phyloP scores from a whole-genome alignment of 2,113 vertebrate genomes.

The Mesocricetus auratus region DNA sequence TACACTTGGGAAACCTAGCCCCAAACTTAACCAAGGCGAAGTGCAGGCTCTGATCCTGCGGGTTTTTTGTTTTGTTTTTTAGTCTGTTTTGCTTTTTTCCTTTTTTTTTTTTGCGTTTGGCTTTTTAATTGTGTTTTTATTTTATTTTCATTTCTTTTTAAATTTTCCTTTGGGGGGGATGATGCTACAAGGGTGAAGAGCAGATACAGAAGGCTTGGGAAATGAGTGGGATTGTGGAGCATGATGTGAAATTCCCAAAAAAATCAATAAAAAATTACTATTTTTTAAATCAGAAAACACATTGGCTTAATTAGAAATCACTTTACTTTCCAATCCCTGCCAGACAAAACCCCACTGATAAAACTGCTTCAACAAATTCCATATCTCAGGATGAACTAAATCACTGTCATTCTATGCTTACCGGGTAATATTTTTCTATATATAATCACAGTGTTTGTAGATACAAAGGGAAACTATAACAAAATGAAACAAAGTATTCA shows the following conservation, averaged over 20 bases:
- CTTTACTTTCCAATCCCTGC: background rate
- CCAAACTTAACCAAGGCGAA: fast-evolving
- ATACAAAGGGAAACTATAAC: background rate
- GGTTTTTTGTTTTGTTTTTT: no score
- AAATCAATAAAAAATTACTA: background rate
- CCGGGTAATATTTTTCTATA: background rate
- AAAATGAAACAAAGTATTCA: background rate
- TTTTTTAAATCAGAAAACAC: background rate
- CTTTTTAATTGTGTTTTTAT: background rate
- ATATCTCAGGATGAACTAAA: background rate
- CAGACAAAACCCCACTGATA: background rate
- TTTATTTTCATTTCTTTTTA: background rate
- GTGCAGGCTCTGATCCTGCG: background rate
- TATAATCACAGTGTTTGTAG: background rate
- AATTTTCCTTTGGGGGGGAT: no score
- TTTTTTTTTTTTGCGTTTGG: no score
- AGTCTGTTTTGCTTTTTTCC: no score
- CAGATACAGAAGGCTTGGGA: background rate
- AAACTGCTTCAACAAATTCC: background rate
- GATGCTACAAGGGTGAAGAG: background rate
- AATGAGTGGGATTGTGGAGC: background rate
- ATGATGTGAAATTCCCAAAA: background rate
- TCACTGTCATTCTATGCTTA: background rate
- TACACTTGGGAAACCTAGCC: background rate
- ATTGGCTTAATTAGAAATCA: background rate